Evolutionary conservation across 1,140 invertebrate genomes (phyloP).

Genomic region (Drosophila murphyi): DNA sequence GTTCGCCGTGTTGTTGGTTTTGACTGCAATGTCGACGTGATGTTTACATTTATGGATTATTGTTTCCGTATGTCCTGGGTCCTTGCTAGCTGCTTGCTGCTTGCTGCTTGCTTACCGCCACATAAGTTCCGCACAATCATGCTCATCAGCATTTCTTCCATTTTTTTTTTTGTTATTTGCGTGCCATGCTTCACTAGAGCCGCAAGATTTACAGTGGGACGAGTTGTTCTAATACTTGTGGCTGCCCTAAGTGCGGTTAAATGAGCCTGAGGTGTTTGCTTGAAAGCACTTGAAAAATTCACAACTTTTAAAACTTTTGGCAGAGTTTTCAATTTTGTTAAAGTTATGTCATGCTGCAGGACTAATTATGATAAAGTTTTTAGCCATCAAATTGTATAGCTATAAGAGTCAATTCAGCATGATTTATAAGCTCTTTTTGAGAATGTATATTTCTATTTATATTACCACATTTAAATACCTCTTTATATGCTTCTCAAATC

Average conservation of each 20-base stretch:
- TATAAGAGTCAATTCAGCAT: too few relatives aligned
- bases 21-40: conserved; percentile 77
- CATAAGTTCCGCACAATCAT: conserved; percentile 77
- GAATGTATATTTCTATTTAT: too few relatives aligned
- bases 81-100: conserved; percentile 10
- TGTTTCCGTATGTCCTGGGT: conserved; percentile 73
- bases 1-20: conserved; percentile 45
- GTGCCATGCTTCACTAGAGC: conserved; percentile 15
- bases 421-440: too few relatives aligned
- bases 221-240: too few relatives aligned
- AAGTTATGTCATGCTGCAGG: neutral
- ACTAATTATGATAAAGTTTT: too few relatives aligned
- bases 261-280: neutral
- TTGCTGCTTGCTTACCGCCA: conserved; percentile 18
- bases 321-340: neutral
- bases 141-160: conserved; percentile 58
- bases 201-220: conserved; percentile 29
- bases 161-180: conserved; percentile 20
- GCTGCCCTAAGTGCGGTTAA: neutral
- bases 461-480: neutral
- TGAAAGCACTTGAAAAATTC: conserved; percentile 14
- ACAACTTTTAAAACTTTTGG: neutral
- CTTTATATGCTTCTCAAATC: neutral
- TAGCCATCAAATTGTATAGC: too few relatives aligned
- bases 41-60: conserved; percentile 82